Percentiles rank a stretch among this genome's conserved stretches.
Conservation (phyloP, 2,113 vertebrate genomes). For the Heterocephalus glaber region DNA sequence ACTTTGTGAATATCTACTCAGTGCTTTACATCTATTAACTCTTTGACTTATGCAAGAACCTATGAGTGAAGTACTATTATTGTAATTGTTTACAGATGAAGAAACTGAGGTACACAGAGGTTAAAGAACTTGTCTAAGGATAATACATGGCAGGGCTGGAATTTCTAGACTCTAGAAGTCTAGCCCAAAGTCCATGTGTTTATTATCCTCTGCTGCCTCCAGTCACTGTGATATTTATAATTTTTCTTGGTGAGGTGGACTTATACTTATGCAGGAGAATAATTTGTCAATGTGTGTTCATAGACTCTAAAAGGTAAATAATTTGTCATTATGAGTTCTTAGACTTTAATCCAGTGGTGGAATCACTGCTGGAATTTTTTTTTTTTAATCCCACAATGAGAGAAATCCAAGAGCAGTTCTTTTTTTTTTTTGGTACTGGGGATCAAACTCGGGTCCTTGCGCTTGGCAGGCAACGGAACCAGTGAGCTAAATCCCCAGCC, state of each 20-base stretch:
- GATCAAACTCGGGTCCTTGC: too few relatives aligned
- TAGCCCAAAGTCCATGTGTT: background rate
- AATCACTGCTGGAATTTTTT: background rate
- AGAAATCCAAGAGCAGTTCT: background rate
- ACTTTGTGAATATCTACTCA: background rate
- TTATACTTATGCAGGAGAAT: conserved; percentile 1
- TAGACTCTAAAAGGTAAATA: background rate
- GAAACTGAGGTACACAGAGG: background rate
- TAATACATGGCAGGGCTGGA: background rate
- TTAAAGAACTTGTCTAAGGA: background rate
- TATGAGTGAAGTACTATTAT: background rate
- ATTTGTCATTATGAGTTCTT: background rate
- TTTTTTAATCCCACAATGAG: background rate
- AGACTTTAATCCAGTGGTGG: background rate
- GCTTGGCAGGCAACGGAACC: too few relatives aligned
- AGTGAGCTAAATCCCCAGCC: too few relatives aligned
- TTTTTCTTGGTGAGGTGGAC: background rate
- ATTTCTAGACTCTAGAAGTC: background rate
- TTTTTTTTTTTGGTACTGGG: too few relatives aligned
- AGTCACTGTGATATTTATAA: background rate
- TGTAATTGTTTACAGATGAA: background rate
- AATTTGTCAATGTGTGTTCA: background rate
- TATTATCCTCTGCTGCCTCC: background rate
- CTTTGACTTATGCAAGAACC: background rate
- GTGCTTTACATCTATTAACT: background rate